phyloP scores from a whole-genome alignment of 2,113 vertebrate genomes.

The Himantopus leucocephalus region DNA sequence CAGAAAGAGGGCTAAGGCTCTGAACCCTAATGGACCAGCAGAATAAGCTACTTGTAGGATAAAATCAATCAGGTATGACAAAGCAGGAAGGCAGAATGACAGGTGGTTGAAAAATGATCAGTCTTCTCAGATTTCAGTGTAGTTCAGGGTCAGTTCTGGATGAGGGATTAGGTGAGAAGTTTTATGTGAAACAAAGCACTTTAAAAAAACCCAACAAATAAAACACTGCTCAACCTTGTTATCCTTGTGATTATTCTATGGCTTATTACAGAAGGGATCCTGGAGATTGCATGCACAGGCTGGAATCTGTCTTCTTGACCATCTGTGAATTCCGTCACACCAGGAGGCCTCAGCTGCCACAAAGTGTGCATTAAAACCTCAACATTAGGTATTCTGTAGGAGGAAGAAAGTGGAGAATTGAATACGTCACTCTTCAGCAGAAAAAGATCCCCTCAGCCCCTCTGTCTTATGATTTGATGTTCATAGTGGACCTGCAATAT shows the following conservation, averaged over 20 bases:
- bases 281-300: not conserved
- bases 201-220: not conserved
- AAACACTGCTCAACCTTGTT: not conserved
- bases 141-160: not conserved
- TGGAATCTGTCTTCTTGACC: not conserved
- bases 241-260: not conserved
- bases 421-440: not conserved
- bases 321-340: not conserved
- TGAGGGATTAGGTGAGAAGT: not conserved
- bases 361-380: not conserved
- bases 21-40: not conserved
- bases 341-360: not conserved
- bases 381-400: not conserved
- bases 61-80: not conserved
- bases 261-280: not conserved
- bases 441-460: not conserved
- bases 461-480: not conserved
- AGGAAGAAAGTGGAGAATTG: not conserved
- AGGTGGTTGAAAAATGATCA: not conserved
- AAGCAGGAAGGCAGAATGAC: not conserved
- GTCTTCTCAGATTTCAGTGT: not conserved
- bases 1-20: not conserved
- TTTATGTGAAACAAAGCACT: not conserved
- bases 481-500: not conserved
- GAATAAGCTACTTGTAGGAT: not conserved